Evolutionary conservation across 2,113 vertebrate genomes (phyloP), one percentile per base, ranked within the genome.

Genomic region (Echinops telfairi): DNA sequence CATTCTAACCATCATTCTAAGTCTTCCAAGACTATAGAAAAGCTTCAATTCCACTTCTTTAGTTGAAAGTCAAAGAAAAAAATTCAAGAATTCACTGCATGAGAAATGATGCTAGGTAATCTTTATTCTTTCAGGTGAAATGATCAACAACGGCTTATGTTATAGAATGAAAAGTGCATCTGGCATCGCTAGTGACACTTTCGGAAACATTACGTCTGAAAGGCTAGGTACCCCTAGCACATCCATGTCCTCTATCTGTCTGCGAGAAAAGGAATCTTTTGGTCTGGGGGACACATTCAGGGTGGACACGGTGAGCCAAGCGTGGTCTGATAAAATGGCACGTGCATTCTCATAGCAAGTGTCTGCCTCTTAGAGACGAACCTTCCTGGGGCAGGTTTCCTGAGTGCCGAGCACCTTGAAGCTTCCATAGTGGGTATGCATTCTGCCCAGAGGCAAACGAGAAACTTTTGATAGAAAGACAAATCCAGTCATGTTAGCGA

Each of bases 71-170:
- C 33, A 91, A 89, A 92, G 47, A 85, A 89, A 92, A 86, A 40
- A 25, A 78, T 88, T 36, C 0, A 43, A 7, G 79, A 43, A 31
- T 43, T 81, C 62, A 68, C n/a, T 71, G 79, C 68, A 29, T 33
- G 70, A 94, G 58, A 66, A 38, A 68, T 64, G 22, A 22, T 60
- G 4, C 2, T 64, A 40, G 70, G n/a, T 0, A 2, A 79, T 4
- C 23, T 95, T 92, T 87, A 78, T 73, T 91, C 66, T 89, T 57
- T 27, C 22, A 64, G 90, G 75, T 43, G 80, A 92, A 95, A 53
- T 58, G 1, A 53, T 82, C 8, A 0, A 57, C 80, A 53, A 43
- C 43, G n/a, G 16, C 38, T 92, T 83, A n/a, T 43, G 12, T 40
- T 75, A 84, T 91, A 53, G 80, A 71, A 88, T 60, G 88, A 73